phyloP scores from a whole-genome alignment of 2,797 vertebrate genomes.

The Takifugu ocellatus region DNA sequence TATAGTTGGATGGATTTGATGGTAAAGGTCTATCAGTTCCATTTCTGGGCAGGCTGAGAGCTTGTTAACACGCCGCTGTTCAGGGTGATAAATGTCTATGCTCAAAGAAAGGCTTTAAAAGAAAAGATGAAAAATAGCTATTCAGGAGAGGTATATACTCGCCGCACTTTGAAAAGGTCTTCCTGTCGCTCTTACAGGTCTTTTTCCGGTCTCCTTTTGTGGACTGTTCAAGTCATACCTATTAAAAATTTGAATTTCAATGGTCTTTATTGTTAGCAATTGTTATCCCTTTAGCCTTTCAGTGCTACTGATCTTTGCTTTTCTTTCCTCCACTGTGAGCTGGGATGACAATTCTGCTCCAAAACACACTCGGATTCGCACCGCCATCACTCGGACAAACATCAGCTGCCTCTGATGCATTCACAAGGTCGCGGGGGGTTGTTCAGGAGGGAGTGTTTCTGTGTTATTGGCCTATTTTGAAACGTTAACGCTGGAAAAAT shows the following conservation, averaged over 20 bases:
- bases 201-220: not conserved
- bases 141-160: too few relatives aligned
- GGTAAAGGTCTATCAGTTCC: too few relatives aligned
- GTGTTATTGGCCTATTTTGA: too few relatives aligned
- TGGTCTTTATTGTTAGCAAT: not conserved
- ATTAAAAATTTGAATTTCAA: not conserved
- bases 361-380: not conserved
- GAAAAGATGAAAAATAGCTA: too few relatives aligned
- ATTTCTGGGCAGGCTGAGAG: too few relatives aligned
- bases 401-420: too few relatives aligned
- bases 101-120: too few relatives aligned
- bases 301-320: not conserved
- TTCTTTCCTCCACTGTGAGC: not conserved
- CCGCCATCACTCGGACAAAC: not conserved
- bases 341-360: not conserved
- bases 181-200: not conserved
- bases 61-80: too few relatives aligned
- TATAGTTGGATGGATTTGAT: too few relatives aligned
- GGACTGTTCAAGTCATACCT: not conserved
- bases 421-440: too few relatives aligned
- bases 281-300: not conserved
- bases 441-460: too few relatives aligned
- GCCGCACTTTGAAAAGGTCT: not conserved
- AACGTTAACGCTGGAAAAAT: conserved; percentile 1
- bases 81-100: too few relatives aligned